These are phyloP conservation scores for Propithecus deckenii DNA, from an alignment of 2,797 vertebrate genomes.

Conservation along the genomic window DNA sequence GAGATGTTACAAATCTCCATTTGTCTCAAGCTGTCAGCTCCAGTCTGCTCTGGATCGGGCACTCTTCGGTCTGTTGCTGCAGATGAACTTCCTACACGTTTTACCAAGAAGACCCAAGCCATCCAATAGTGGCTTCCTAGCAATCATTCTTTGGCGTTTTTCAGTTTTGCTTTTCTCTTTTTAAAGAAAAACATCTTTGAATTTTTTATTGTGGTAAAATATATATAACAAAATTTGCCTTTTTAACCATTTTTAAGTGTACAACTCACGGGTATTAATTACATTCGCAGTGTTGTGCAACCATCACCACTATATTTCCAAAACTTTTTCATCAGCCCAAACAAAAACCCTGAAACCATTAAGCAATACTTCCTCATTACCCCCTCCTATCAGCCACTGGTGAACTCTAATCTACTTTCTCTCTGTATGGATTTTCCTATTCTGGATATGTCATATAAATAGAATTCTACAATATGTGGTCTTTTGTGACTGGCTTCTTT, in stretches of 20 bases:
- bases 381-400: not conserved
- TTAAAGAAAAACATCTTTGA: not conserved
- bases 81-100: not conserved
- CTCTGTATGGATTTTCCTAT: not conserved
- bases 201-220: not conserved
- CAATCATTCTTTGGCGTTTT: not conserved
- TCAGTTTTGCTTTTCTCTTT: slow-evolving; percentile 34
- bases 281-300: not conserved
- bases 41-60: not conserved
- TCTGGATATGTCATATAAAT: not conserved
- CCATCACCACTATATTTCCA: not conserved
- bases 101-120: not conserved
- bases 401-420: not conserved
- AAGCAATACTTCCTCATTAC: not conserved
- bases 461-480: not conserved
- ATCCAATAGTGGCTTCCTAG: not conserved
- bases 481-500: not conserved
- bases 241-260: slow-evolving; percentile 7
- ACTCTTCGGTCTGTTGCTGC: not conserved
- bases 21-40: not conserved
- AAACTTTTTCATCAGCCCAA: not conserved
- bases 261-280: not conserved
- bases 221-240: not conserved
- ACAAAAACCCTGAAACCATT: slow-evolving; percentile 37
- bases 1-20: not conserved